phyloP scores from a whole-genome alignment of 2,888 invertebrate genomes.

The Ophion ellenae region DNA sequence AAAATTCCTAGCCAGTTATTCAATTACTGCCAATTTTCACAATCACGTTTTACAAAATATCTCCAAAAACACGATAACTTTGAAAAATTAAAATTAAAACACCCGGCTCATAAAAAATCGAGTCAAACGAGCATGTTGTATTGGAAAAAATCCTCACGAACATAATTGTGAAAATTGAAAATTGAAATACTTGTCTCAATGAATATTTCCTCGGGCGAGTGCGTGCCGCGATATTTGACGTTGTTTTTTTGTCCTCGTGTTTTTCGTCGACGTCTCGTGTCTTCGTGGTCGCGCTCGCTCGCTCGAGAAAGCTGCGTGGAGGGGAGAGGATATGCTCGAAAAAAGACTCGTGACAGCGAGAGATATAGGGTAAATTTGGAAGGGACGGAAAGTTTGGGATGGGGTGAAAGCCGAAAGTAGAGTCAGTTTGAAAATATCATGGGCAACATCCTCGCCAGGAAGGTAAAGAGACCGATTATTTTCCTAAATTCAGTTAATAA shows the following conservation, averaged over 20 bases:
- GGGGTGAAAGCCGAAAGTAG: slow-evolving; percentile 52
- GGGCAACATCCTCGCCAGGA: slow-evolving; percentile 74
- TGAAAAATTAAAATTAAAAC: no score
- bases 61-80: no score
- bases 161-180: background rate
- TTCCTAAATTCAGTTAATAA: background rate
- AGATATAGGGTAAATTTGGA: slow-evolving; percentile 63
- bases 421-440: slow-evolving; percentile 71
- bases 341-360: slow-evolving; percentile 71
- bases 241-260: slow-evolving; percentile 37
- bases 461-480: slow-evolving; percentile 69
- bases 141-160: no score
- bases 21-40: no score
- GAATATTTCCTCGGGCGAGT: background rate
- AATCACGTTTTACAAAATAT: no score
- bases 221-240: slow-evolving; percentile 15
- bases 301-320: background rate
- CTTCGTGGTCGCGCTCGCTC: slow-evolving; percentile 5
- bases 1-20: no score
- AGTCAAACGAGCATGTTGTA: no score
- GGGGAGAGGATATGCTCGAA: slow-evolving; percentile 32
- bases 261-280: background rate
- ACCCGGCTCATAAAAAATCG: no score
- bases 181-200: background rate
- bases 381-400: slow-evolving; percentile 48